Base-by-base conservation (phyloP, 2,888 invertebrate species). In the Leistus spinibarbis region DNA sequence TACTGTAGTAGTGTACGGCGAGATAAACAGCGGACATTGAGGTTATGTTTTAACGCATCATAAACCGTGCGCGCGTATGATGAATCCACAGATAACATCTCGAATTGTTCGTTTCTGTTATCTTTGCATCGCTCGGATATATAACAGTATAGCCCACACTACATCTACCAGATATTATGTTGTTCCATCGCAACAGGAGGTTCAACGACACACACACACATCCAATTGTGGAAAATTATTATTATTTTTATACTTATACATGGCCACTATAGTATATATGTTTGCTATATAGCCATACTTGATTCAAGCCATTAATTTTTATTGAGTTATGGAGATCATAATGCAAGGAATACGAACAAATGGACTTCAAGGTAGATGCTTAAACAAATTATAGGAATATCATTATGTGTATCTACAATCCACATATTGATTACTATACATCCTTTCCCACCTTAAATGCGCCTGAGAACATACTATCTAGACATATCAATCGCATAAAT, bases 61-160 rank as follows among this genome's bases (percentile, higher is more conserved):
- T 73, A 73, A 73, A 73, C 16, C 62, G 65, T 40, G 56, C 65
- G 56, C 56, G 40, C 62, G 57, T 67, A 23, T 53, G 24, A 40
- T 40, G 19, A 53, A 53, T 17, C 20, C 19, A 17, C n/a, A 73
- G 73, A 73, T 73, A 67, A 20, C 57, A 73, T 73, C 73, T 60
- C 19, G 67, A 73, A 73, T 60, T 73, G 73, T 67, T 67, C 60
- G 62, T 62, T 73, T 73, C 73, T 22, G 67, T 73, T 73, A 73
- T 73, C 73, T 73, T 27, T 67, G 67, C 53, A 73, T 73, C 40
- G 40, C 40, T 40, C 73, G 66, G 65, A 72, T 22, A 66, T 64
- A 72, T 73, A 73, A 73, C 73, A 73, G 73, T 66, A 73, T n/a
- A n/a, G 40, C 54, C 56, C 13, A 40, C 40, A 40, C 40, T 71